Conservation (phyloP, 2,113 vertebrate genomes). For the Leptobrachium leishanense region DNA sequence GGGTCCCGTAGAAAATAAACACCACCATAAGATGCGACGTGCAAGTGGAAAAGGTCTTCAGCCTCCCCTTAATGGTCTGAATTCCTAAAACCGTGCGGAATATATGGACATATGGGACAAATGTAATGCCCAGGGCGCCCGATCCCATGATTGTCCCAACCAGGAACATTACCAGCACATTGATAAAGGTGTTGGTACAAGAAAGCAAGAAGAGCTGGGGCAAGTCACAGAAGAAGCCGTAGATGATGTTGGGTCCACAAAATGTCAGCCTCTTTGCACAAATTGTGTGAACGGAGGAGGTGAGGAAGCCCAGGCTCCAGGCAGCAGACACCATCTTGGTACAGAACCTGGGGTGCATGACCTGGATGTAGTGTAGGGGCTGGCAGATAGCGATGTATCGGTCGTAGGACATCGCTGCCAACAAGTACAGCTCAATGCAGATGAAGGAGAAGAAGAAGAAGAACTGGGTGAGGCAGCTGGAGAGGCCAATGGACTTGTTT, state of each 20-base stretch:
- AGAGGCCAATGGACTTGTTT: conserved; percentile 48
- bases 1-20: conserved; percentile 52
- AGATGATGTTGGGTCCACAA: conserved; percentile 57
- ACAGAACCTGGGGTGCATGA: conserved; percentile 49
- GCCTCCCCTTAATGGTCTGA: conserved; percentile 44
- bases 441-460: conserved; percentile 59
- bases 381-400: conserved; percentile 57
- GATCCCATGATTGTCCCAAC: conserved; percentile 44
- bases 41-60: conserved; percentile 56
- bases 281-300: conserved; percentile 53
- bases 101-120: conserved; percentile 52
- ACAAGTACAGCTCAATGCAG: conserved; percentile 53
- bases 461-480: conserved; percentile 57
- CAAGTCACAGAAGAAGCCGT: conserved; percentile 59
- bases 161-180: conserved; percentile 51
- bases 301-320: conserved; percentile 57
- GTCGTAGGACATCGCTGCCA: conserved; percentile 59
- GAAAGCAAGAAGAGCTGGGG: conserved; percentile 53
- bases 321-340: conserved; percentile 42
- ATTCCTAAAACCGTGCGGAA: conserved; percentile 45
- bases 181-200: conserved; percentile 51
- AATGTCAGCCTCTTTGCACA: conserved; percentile 55
- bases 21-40: conserved; percentile 56
- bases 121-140: conserved; percentile 50
- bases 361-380: conserved; percentile 47